These are phyloP conservation scores for Cyrtodaria siliqua DNA, from an alignment of 2,888 invertebrate genomes.

Conservation along the genomic window DNA sequence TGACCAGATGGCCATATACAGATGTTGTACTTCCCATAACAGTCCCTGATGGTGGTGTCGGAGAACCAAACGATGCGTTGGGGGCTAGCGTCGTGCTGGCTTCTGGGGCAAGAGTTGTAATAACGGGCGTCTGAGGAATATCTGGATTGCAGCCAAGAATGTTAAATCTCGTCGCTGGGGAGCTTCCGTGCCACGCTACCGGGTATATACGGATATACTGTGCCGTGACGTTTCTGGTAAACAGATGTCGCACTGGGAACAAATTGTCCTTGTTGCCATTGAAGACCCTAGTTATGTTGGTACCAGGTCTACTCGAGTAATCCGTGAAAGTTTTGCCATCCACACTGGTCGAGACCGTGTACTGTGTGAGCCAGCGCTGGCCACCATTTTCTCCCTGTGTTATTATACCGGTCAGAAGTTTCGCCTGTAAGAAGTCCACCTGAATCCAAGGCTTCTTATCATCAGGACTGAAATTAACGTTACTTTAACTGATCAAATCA, in stretches of 20 bases:
- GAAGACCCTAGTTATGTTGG: conserved; percentile 65
- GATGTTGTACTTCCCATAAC: conserved; percentile 44
- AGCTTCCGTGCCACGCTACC: conserved; percentile 54
- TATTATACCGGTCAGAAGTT: conserved; percentile 74
- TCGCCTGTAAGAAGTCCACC: conserved; percentile 72
- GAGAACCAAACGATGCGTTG: conserved; percentile 24
- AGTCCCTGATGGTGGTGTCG: conserved; percentile 40
- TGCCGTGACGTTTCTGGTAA: conserved; percentile 76
- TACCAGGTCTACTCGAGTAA: conserved; percentile 68
- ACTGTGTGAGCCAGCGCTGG: conserved; percentile 71
- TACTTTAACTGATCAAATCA: too few species aligned
- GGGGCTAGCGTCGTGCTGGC: conserved; percentile 44
- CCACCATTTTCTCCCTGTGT: conserved; percentile 74
- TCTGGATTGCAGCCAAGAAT: conserved; percentile 76
- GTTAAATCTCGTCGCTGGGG: conserved; percentile 71
- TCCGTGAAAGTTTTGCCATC: conserved; percentile 73
- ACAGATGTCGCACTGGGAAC: conserved; percentile 70
- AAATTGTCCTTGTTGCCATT: conserved; percentile 68
- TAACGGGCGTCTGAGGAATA: conserved; percentile 47
- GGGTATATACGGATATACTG: conserved; percentile 75
- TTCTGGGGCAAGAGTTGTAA: conserved; percentile 34
- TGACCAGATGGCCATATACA: conserved; percentile 20
- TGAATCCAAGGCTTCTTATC: conserved; percentile 75
- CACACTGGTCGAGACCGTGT: conserved; percentile 69
- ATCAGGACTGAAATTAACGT: conserved; percentile 52